phyloP scores from a whole-genome alignment of 2,888 invertebrate genomes.

The Tiphia femorata region DNA sequence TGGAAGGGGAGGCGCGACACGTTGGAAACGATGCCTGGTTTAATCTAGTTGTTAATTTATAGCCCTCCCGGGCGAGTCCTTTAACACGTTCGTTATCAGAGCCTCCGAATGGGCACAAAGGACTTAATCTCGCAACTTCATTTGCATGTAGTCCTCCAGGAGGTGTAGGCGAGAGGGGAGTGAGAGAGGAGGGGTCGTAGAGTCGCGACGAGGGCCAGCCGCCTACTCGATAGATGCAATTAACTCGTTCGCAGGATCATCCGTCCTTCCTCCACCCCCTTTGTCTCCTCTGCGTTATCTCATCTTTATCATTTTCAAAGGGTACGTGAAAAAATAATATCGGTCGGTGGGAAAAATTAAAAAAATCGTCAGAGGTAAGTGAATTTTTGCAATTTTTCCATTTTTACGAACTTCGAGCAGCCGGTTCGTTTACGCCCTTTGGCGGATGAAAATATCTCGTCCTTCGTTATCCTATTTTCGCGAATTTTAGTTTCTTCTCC shows the following conservation, averaged over 20 bases:
- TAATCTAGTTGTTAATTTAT: conserved; percentile 57
- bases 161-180: not conserved
- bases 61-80: conserved; percentile 38
- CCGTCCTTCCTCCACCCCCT: conserved; percentile 7
- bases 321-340: too few species aligned
- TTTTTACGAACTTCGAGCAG: too few species aligned
- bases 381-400: too few species aligned
- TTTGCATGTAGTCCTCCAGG: conserved; percentile 31
- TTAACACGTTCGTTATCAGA: conserved; percentile 46
- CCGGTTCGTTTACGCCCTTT: too few species aligned
- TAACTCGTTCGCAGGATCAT: conserved; percentile 45
- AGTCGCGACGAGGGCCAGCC: not conserved
- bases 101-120: conserved; percentile 45
- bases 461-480: too few species aligned
- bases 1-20: conserved; percentile 3
- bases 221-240: conserved; percentile 46
- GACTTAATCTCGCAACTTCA: conserved; percentile 46
- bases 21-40: conserved; percentile 33
- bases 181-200: not conserved
- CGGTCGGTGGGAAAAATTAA: too few species aligned
- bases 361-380: too few species aligned
- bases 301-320: too few species aligned
- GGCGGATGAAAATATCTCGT: too few species aligned
- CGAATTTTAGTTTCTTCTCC: too few species aligned
- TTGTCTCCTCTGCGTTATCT: not conserved